These are phyloP conservation scores for Altica lythri DNA, from an alignment of 2,888 invertebrate species.

Conservation along the genomic window DNA sequence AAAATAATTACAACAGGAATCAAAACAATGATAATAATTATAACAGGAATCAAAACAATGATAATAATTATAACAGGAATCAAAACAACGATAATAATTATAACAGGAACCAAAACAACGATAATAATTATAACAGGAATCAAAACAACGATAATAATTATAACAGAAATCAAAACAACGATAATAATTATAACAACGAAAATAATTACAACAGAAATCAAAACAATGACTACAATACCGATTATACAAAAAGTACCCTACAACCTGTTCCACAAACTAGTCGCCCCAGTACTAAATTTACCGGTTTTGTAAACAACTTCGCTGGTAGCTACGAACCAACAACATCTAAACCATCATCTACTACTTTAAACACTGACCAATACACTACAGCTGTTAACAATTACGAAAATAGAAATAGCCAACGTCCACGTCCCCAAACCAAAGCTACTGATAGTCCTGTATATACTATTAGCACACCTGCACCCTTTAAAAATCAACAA, in stretches of 20 bases:
- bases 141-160: conserved; percentile 43
- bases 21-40: conserved; percentile 32
- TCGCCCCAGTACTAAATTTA: conserved; percentile 47
- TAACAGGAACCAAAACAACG: conserved; percentile 37
- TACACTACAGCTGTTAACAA: conserved; percentile 46
- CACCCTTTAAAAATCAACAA: conserved; percentile 54
- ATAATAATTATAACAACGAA: too few species aligned
- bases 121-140: conserved; percentile 27
- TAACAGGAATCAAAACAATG: conserved; percentile 29
- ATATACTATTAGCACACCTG: conserved; percentile 54
- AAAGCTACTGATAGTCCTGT: conserved; percentile 33
- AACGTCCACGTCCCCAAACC: conserved; percentile 35
- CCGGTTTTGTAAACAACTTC: conserved; percentile 56
- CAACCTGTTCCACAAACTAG: conserved; percentile 45
- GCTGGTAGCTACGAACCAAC: conserved; percentile 59
- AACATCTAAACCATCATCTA: conserved; percentile 55
- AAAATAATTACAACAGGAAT: conserved; percentile 19
- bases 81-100: conserved; percentile 31
- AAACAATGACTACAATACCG: conserved; percentile 27
- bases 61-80: conserved; percentile 35
- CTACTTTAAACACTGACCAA: conserved; percentile 44
- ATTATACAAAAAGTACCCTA: conserved; percentile 31
- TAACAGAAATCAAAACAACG: conserved; percentile 23
- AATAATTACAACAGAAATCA: conserved; percentile 33
- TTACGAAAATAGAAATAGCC: conserved; percentile 41